Percentiles rank a stretch among this genome's conserved stretches.
Evolutionary conservation across 2,113 vertebrate genomes (phyloP).

Genomic region (Ploceus nigricollis): DNA sequence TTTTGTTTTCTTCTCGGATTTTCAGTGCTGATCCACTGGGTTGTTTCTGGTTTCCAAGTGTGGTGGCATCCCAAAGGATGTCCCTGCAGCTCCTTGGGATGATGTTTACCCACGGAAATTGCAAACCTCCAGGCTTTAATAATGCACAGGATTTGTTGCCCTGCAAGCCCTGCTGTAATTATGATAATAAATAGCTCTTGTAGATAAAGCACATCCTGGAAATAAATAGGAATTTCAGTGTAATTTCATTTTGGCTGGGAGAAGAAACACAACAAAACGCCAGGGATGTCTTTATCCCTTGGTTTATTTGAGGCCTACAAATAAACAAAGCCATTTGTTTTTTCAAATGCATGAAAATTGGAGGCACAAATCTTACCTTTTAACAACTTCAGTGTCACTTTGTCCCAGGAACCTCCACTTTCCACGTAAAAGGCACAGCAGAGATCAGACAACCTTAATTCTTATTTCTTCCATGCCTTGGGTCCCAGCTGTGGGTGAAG

Average conservation of each 20-base stretch:
- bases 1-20: neutral
- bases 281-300: neutral
- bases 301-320: neutral
- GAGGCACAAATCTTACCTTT: neutral
- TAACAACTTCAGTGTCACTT: neutral
- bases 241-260: neutral
- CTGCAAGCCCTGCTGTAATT: neutral
- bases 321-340: neutral
- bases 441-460: neutral
- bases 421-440: rapidly evolving
- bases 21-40: neutral
- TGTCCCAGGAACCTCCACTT: neutral
- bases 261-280: neutral
- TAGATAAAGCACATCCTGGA: neutral
- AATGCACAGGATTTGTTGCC: neutral
- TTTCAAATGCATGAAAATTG: neutral
- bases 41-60: neutral
- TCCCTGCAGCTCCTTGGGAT: neutral
- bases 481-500: neutral
- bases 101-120: neutral
- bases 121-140: neutral
- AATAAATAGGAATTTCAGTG: neutral
- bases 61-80: neutral
- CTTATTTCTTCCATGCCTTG: neutral
- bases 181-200: neutral